Evolutionary conservation across 2,888 invertebrate species (phyloP), one percentile per base, ranked within the genome.

Genomic region (Archips crataeganus): DNA sequence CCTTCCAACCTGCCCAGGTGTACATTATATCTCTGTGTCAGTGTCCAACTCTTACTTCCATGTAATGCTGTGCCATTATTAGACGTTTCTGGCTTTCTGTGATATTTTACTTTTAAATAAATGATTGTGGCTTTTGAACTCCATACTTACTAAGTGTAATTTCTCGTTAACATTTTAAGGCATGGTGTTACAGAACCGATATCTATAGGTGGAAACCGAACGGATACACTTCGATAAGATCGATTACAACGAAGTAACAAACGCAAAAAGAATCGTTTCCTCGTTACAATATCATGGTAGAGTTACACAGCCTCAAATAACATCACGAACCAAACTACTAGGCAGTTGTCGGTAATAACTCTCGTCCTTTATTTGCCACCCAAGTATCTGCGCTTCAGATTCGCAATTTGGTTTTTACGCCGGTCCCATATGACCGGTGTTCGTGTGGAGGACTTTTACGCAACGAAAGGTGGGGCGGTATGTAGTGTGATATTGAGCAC

Each of bases 401-500:
- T 62, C 62, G 71, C 54, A 67, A 62, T 67, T 72, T 62, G 54
- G 45, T 67, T 72, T 72, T 72, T 72, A 71, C 61, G 54, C 45
- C 51, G 32, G 47, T 23, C 42, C 42, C 34, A 65, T 71, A 59
- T 49, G 64, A 71, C 71, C 67, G 47, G 47, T 45, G 67, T 45
- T 60, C 59, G 67, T 15, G 49, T 39, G 15, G 62, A 45, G 45
- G 45, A 32, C 23, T 69, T 67, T 80, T 80, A 74, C 79, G 81
- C 79, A 81, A 82, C 77, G 51, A 76, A 68, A 32, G 57, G 57
- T 57, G 57, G 57, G 57, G 23, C 10, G 57, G 32, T 11, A 71
- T 8, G 23, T 54, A 80, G 77, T 82, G 82, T 85, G 85, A 84
- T 84, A 81, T 78, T 77, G 77, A 80, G 79, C 76, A 76, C 80